phyloP scores from a whole-genome alignment of 2,113 vertebrate genomes.

The Sclerurus mexicanus region DNA sequence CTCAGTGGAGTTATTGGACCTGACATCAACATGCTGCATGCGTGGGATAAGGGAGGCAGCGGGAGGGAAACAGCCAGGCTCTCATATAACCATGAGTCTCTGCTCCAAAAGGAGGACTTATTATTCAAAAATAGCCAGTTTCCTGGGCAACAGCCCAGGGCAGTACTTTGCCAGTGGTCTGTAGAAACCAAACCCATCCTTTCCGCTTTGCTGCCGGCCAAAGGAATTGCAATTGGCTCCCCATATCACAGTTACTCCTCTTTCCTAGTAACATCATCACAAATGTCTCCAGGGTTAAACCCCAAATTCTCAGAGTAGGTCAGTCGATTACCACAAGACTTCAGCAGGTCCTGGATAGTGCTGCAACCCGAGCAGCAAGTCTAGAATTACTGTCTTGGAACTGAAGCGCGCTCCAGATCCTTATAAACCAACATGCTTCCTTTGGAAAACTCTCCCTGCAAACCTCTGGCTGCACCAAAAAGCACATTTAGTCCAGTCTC shows the following conservation, averaged over 20 bases:
- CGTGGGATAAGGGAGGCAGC: neutral
- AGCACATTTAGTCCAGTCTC: neutral
- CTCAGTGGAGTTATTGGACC: accelerated
- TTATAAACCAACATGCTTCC: neutral
- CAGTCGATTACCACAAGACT: neutral
- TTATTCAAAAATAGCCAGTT: neutral
- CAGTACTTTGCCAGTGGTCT: neutral
- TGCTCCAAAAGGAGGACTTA: neutral
- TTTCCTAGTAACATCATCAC: neutral
- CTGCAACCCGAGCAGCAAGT: neutral
- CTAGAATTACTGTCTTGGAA: neutral
- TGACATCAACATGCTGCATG: accelerated
- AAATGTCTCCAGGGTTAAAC: neutral
- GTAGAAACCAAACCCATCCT: neutral
- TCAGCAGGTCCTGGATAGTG: neutral
- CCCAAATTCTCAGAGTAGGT: neutral
- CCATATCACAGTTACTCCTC: neutral
- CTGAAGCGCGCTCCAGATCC: neutral
- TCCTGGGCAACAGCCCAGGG: neutral
- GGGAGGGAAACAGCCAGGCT: neutral
- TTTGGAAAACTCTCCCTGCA: neutral
- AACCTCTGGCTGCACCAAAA: neutral
- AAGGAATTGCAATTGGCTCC: neutral
- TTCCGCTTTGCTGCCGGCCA: neutral
- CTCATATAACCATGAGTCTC: neutral